A percentile compares a stretch with the other conserved stretches of the same genome.
These are phyloP conservation scores for Chymomyza fuscimana DNA, from an alignment of 2,888 invertebrate genomes.

Conservation along the genomic window DNA sequence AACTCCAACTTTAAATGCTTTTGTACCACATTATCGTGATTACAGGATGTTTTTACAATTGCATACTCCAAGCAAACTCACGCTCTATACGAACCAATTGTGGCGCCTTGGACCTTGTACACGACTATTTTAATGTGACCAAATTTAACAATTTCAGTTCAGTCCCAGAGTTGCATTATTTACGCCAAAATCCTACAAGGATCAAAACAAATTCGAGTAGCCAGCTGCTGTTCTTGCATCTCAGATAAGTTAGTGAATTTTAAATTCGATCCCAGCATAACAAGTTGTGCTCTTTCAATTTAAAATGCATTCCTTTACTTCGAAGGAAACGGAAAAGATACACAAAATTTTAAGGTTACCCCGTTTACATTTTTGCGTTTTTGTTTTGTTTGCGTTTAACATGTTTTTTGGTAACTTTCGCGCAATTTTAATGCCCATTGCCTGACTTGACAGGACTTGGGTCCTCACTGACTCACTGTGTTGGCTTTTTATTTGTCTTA, in stretches of 20 bases:
- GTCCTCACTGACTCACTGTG: constrained; percentile 32
- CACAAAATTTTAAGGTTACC: background rate
- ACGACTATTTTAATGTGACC: no score
- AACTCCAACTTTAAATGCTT: no score
- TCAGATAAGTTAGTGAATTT: background rate
- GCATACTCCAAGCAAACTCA: no score
- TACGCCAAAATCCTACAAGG: no score
- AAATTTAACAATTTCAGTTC: no score
- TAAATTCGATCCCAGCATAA: background rate
- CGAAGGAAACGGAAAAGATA: background rate
- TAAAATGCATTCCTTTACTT: background rate
- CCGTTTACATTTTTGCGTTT: constrained; percentile 4
- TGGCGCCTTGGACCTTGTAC: no score
- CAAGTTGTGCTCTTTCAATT: background rate
- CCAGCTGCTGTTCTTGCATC: no score
- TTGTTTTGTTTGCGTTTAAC: background rate
- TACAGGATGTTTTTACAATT: no score
- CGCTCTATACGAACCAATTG: no score
- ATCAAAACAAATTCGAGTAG: no score
- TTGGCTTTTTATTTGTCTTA: constrained; percentile 57
- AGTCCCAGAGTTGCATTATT: no score
- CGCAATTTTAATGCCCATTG: constrained; percentile 11
- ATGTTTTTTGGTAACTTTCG: constrained; percentile 8
- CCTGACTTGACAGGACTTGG: constrained; percentile 29
- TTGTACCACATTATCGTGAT: no score